Evolutionary conservation across 2,113 vertebrate genomes (phyloP), one percentile per base, ranked within the genome.

Genomic region (Calyptomena viridis): DNA sequence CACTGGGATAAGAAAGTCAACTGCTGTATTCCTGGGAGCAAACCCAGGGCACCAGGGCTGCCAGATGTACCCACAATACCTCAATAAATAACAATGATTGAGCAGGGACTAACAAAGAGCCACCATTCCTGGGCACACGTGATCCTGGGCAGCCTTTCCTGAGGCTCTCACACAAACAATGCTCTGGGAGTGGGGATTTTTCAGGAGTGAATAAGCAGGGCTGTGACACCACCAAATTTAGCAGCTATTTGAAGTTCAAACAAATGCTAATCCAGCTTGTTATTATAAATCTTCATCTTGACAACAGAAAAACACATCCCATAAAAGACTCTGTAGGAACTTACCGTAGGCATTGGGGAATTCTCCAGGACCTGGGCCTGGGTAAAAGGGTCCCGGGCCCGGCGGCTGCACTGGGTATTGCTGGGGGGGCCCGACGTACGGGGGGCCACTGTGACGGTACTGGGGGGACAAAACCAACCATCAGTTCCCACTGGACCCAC

Each of bases 381-480:
- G 98, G 92, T 99, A 99, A 86, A 99, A 99, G 74, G 99, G 99
- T 90, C 98, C 98, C 11, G 99, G 98, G 47, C 99, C 99, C 0
- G 99, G 99, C 1, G 99, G 99, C 69, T 99, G 99, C 68, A 99
- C 98, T 14, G 99, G 98, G 96, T 99, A 99, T 97, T 99, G 99
- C 94, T 99, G 99, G 3, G 99, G 99, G 19, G 99, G 98, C 63
- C 99, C 99, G 11, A 99, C 99, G 1, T 99, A 99, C 0, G 99
- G 98, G 55, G 99, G 97, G 47, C 98, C 98, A 31, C 98, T 99
- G 96, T 99, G 99, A 62, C 99, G 99, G 96, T 99, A 99, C 99
- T 99, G 94, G 46, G 60, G 31, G 53, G 79, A 53, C 91, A 27
- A 95, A 89, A 73, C 60, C 5, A 59, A 60, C 12, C 90, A 59